Base-by-base conservation (phyloP, 2,888 invertebrate genomes). In the Melieria crassipennis region DNA sequence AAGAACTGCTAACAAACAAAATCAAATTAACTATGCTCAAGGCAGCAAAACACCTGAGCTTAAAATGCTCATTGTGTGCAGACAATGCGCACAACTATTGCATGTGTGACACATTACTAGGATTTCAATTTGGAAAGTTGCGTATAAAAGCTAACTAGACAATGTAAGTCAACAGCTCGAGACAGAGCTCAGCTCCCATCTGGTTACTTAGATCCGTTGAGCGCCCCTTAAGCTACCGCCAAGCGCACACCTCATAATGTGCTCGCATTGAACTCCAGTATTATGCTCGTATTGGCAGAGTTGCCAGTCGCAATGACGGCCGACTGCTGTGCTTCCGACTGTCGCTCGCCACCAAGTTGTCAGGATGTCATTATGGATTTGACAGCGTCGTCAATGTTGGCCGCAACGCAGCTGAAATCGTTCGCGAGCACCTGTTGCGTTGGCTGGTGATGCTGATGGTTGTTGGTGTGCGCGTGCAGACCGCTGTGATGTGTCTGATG, bases 341-440 rank as follows among this genome's bases (percentile, higher is more conserved):
- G 58, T 58, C 43, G 42, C 10, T 43, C 58, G 68, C 47, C 47
- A 16, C 42, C 74, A 69, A 80, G 80, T 76, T 84, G 87, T 88
- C 88, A 88, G 82, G 87, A 88, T 65, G 87, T 87, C 81, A 89
- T 86, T 76, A 89, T 89, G 72, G 89, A 89, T 76, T 89, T 88
- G 50, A 89, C 88, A 47, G 89, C 88, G 79, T 89, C 88, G 75
- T 89, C 89, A 58, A 89, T 81, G 82, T 80, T 80, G 58, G 83
- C 83, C 62, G 85, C 77, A 76, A 88, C 88, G 78, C 86, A 87
- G 72, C 83, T 85, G 69, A 86, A 86, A 75, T 86, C 87, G 76
- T 87, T 88, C 70, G 88, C 82, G 4, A 79, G 80, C 65, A 78
- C 73, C 76, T 85, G 85, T 50, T 69, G 46, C 42, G 55, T 69